Base-by-base conservation (phyloP, 2,888 invertebrate species). In the Cactoblastis cactorum region DNA sequence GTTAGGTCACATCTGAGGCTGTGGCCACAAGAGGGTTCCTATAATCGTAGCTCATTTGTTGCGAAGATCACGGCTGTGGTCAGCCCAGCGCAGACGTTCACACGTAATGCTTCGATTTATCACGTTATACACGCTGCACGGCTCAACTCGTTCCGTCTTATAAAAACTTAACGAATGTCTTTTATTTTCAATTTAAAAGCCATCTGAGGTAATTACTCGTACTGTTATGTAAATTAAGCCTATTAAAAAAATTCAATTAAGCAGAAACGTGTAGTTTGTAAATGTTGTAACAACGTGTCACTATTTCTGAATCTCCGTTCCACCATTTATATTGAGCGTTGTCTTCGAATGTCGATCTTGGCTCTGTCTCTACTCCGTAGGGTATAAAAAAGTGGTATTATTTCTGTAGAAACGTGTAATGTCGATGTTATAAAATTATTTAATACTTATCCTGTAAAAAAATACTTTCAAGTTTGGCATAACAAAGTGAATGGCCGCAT, bases 81-180 rank as follows among this genome's bases (percentile, higher is more conserved):
- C 24, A 4, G 24, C 45, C 14, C 11, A 1, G 48, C 38, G 34
- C 28, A 33, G 32, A 15, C 19, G 49, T 49, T 49, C 39, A 41
- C 49, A 49, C 49, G 49, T 49, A 39, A 39, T 47, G 35, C 15
- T 32, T 32, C 18, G n/a, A 49, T 49, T 49, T 49, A 49, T 49
- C 33, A 49, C 33, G 14, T 33, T 39, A 49, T 32, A 49, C 33
- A 39, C 39, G 33, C 32, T 24, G 18, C 38, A 38, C 28, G 37
- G 15, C 46, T 43, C 24, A 17, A 28, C 28, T 32, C 43, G 28
- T 32, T 28, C 28, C 43, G 1, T 2, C 14, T 14, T 43, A 17
- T 15, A 43, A 43, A 43, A 43, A 43, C 28, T 28, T 43, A 43
- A 43, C 43, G 28, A 43, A 43, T 43, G 43, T n/a, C 28, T 43